These are phyloP conservation scores for Lanistes nyassanus DNA, from an alignment of 1,140 invertebrate genomes.

Conservation along the genomic window DNA sequence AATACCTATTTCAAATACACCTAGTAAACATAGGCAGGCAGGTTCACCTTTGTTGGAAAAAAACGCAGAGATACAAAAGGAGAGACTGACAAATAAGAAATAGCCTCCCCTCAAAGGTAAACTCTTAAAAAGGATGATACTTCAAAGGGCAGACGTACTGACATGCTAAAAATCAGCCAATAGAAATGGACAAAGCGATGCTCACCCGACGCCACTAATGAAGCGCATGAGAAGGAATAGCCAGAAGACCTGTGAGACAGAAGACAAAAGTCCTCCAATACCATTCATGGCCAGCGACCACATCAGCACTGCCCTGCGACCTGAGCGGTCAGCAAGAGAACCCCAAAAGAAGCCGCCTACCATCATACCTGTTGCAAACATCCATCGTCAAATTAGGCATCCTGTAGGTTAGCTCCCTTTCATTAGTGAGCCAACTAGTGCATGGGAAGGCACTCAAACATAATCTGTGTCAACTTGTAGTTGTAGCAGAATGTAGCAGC, in stretches of 20 bases:
- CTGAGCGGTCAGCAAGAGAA: conserved; percentile 86
- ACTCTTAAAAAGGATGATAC: neutral
- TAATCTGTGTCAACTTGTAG: no score
- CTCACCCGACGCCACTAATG: conserved; percentile 91
- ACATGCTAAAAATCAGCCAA: neutral
- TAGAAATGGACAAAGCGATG: neutral
- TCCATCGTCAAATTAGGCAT: no score
- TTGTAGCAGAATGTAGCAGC: no score
- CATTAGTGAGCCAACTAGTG: no score
- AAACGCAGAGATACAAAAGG: conserved; percentile 2
- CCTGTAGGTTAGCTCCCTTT: no score
- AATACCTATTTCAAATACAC: no score
- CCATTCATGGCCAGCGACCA: conserved; percentile 90
- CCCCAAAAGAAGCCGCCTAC: conserved; percentile 91
- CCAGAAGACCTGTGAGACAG: conserved; percentile 86
- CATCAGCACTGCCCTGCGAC: conserved; percentile 85
- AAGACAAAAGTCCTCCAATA: conserved; percentile 86
- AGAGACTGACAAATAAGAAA: neutral
- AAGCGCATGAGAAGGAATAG: conserved; percentile 90
- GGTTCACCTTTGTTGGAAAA: neutral
- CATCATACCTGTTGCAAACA: conserved; percentile 85
- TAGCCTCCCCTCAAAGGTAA: neutral
- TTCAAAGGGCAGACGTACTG: neutral
- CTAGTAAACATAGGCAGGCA: neutral
- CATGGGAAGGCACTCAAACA: no score